Evolutionary conservation across 92 coral and sea anemone genomes (phyloP).

Genomic region (Muricea muricata): DNA sequence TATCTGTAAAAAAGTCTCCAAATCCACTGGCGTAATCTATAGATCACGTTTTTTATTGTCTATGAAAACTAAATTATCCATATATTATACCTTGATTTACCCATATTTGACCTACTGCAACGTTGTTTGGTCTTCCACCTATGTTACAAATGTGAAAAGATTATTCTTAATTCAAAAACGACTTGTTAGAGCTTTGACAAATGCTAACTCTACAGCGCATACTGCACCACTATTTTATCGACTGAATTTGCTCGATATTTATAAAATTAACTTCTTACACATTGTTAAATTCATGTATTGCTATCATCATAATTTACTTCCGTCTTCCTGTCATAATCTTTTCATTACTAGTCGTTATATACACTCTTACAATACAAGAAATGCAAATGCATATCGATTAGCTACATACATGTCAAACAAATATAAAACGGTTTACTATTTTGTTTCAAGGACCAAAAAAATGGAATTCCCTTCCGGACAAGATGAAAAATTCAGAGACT

Average conservation of each 20-base stretch:
- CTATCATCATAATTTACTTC: background rate
- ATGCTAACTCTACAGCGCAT: background rate
- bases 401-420: background rate
- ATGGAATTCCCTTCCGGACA: too few relatives aligned
- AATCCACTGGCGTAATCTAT: background rate
- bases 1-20: conserved; percentile 1
- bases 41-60: conserved; percentile 1
- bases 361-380: too few relatives aligned
- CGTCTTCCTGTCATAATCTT: background rate
- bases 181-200: background rate
- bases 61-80: background rate
- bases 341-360: background rate
- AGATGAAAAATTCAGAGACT: background rate
- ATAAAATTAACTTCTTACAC: background rate
- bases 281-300: background rate
- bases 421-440: background rate
- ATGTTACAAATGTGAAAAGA: background rate
- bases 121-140: background rate
- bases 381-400: too few relatives aligned
- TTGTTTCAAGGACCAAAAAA: background rate
- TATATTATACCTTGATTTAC: background rate
- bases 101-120: background rate
- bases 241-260: background rate
- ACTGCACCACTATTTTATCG: background rate
- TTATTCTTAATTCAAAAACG: background rate